Conservation (phyloP, 2,113 vertebrate species). For the Leucosticte australis region DNA sequence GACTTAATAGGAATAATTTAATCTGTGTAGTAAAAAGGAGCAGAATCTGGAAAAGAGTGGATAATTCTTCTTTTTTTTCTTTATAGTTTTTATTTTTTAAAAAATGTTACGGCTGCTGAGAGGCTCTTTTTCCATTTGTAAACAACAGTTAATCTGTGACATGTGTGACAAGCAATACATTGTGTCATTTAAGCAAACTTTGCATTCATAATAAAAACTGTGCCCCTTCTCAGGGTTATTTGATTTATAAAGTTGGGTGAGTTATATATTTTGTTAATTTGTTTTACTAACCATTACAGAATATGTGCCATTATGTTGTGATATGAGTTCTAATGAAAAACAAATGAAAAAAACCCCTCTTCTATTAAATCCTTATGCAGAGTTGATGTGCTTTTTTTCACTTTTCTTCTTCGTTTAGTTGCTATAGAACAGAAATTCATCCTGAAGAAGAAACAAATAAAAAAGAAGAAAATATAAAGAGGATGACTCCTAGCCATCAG, state of each 20-base stretch:
- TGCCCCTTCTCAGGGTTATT: background rate
- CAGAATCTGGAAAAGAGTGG: background rate
- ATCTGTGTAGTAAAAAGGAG: background rate
- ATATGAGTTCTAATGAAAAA: background rate
- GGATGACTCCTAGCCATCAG: background rate
- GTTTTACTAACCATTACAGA: background rate
- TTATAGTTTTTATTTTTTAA: rapidly evolving
- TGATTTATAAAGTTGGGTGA: background rate
- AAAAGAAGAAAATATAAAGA: background rate
- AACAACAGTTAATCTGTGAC: background rate
- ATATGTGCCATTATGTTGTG: background rate
- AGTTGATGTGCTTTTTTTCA: background rate
- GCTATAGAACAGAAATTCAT: background rate
- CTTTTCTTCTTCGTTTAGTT: background rate
- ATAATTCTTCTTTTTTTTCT: background rate
- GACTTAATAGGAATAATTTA: background rate
- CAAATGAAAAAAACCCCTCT: rapidly evolving
- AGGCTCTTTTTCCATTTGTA: background rate
- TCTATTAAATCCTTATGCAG: background rate
- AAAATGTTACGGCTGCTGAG: background rate
- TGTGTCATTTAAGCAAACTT: background rate
- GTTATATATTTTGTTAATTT: background rate
- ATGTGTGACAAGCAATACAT: background rate
- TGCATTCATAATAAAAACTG: background rate
- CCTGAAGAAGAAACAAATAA: background rate